Conservation (phyloP, 2,113 vertebrate species). For the human region DNA sequence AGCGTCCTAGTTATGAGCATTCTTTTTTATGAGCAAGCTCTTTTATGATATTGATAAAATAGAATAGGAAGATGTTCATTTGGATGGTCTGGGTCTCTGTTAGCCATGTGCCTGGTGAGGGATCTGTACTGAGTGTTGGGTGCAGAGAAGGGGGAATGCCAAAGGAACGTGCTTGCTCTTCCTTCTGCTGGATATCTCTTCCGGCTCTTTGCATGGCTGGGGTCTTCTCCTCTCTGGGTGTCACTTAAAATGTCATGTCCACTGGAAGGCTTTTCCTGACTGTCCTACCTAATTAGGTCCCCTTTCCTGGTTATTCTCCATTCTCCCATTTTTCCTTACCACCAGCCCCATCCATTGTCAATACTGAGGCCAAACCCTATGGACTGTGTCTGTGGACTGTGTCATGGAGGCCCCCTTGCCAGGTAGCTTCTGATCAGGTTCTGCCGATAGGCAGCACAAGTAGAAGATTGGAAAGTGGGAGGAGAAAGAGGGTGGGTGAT, state of each 20-base stretch:
- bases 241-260: not conserved
- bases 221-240: not conserved
- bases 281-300: not conserved
- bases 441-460: not conserved
- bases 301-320: not conserved
- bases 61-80: not conserved
- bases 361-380: not conserved
- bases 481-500: not conserved
- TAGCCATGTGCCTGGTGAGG: not conserved
- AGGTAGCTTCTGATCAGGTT: not conserved
- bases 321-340: not conserved
- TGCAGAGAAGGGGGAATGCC: not conserved
- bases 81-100: not conserved
- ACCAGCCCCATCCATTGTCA: not conserved
- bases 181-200: not conserved
- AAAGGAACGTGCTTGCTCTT: not conserved
- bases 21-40: not conserved
- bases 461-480: not conserved
- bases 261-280: not conserved
- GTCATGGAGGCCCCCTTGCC: not conserved
- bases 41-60: not conserved
- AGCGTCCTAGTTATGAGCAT: not conserved
- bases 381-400: rapidly evolving
- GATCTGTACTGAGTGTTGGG: not conserved
- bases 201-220: not conserved